Evolutionary conservation across 2,113 vertebrate genomes (phyloP), one percentile per base, ranked within the genome.

Genomic region (Pedetes capensis): DNA sequence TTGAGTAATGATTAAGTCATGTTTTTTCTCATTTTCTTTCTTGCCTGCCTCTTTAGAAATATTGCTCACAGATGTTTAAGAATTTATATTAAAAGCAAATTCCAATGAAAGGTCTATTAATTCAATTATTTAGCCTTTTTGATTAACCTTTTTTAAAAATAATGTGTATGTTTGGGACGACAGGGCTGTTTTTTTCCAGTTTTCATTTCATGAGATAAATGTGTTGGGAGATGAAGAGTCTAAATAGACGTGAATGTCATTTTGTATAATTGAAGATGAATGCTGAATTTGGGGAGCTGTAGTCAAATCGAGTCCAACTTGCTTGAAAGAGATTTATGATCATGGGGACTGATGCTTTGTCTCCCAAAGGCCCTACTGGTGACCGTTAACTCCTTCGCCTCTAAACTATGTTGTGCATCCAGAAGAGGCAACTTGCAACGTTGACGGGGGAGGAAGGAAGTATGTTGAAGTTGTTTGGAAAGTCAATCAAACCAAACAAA

Each of bases 61-160:
- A 88, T 88, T 94, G 63, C 74, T 97, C 87, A 72, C 76, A 95
- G 84, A 85, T 97, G 85, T 96, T 91, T 91, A 92, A 92, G 76
- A 85, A 87, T 66, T 59, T 91, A 83, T 89, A 95, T 91, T 95
- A 96, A 92, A 95, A 93, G 57, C 69, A 64, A 96, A 93, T 91
- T 95, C 91, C 79, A 95, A 55, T 91, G 69, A 92, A 94, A 96
- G 64, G 9, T 47, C 64, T 89, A 81, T 92, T 93, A 93, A 85
- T 92, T 89, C 87, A 78, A 37, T 85, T 87, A 89, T 84, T 91
- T 72, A 88, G 39, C 94, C 76, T 85, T 7, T 9, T 93, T 93
- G 78, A 53, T 66, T 78, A 95, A 90, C 89, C 80, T 55, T 69
- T 79, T 82, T 88, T 80, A 57, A 71, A 95, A 79, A 83, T 57